Evolutionary conservation across 1,140 invertebrate genomes (phyloP), one percentile per base, ranked within the genome.

Genomic region (Tetramorium parvispinum): DNA sequence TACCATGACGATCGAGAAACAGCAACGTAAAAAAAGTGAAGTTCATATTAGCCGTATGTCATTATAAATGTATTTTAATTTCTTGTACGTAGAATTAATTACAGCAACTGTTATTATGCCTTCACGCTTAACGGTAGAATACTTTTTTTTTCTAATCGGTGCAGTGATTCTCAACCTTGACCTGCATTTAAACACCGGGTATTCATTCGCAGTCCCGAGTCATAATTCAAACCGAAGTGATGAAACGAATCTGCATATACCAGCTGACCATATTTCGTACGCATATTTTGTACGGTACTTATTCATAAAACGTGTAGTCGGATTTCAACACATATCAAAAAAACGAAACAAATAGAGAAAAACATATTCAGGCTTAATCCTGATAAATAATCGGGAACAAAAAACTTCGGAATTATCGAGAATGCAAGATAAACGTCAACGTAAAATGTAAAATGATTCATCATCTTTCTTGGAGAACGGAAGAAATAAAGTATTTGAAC

Each of bases 101-200:
- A 4, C 40, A 40, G 57, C n/a, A n/a, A 55, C 37, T 16, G 51
- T n/a, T 61, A 59, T 73, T 59, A 57, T 21, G 46, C 18, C 24
- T 27, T 46, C 6, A 16, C 21, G n/a, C 16, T 10, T 46, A 59
- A 32, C 79, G 55, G 37, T 18, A 8, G 4, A 85, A n/a, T 49
- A n/a, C n/a, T 73, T 59, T 37, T 73, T 49, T 27, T 75, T 75
- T 32, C 32, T 16, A 75, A 37, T 51, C 73, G 82, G 61, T 88
- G 85, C 89, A 93, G 88, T 71, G 88, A 59, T 92, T 92, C 89
- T 90, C 92, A 94, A 93, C 92, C 93, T 94, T 94, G 93, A 94
- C 93, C 92, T 65, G 91, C 82, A 91, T 94, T 88, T 87, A 78
- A 68, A 21, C 65, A 75, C 61, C 85, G 66, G 75, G 90, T 73